A percentile compares a stretch with the other conserved stretches of the same genome.
Evolutionary conservation across 2,888 invertebrate species (phyloP).

Genomic region (Onthophagus sagittarius): DNA sequence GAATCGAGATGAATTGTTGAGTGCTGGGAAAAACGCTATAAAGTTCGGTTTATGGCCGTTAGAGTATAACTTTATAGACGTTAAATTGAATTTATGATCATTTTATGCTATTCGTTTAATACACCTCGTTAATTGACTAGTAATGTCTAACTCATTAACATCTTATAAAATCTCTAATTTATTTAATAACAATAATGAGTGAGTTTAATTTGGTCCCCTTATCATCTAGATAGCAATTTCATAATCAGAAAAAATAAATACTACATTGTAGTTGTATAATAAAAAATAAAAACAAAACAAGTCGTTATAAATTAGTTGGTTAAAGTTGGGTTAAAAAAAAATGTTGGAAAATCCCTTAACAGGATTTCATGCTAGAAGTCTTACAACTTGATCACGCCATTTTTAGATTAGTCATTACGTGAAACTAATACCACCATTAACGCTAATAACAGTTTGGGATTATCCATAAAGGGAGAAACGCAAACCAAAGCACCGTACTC

Average conservation of each 20-base stretch:
- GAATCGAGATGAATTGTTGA: constrained; percentile 5
- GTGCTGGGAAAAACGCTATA: neutral
- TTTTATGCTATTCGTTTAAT: neutral
- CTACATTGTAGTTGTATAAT: too few species aligned
- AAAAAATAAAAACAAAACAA: too few species aligned
- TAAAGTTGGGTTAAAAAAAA: neutral
- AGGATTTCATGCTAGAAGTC: neutral
- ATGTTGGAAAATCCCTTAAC: neutral
- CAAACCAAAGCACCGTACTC: neutral
- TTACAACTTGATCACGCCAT: neutral
- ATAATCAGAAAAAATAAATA: too few species aligned
- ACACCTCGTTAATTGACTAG: neutral
- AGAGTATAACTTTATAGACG: neutral
- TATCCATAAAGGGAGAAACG: neutral
- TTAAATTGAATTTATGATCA: neutral
- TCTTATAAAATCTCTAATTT: neutral
- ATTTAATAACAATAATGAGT: too few species aligned
- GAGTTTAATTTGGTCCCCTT: too few species aligned
- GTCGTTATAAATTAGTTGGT: too few species aligned
- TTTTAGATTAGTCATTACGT: neutral
- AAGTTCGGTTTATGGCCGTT: neutral
- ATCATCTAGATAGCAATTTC: too few species aligned
- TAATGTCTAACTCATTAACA: neutral
- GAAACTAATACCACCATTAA: neutral
- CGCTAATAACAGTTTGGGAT: neutral